Evolutionary conservation across 2,113 vertebrate genomes (phyloP).

Genomic region (Tretioscincus oriximinensis): DNA sequence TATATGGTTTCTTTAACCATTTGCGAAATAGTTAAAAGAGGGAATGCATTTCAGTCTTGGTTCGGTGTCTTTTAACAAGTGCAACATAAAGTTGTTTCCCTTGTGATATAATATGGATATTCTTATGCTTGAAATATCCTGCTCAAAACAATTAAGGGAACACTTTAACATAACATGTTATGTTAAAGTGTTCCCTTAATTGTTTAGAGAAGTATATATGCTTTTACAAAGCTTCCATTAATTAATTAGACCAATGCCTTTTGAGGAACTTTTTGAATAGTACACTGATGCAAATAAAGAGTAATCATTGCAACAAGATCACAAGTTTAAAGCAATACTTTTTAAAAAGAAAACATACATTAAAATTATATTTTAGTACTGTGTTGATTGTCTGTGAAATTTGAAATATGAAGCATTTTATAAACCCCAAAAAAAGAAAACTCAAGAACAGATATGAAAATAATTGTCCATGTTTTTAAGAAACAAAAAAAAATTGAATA

Average conservation of each 20-base stretch:
- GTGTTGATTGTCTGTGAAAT: background rate
- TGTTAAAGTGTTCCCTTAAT: too few species aligned
- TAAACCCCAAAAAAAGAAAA: background rate
- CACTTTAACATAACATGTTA: too few species aligned
- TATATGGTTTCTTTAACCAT: conserved; percentile 36
- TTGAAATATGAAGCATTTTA: background rate
- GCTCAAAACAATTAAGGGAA: too few species aligned
- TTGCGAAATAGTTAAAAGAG: conserved; percentile 46
- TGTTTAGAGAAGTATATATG: too few species aligned
- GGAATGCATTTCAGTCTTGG: conserved; percentile 26
- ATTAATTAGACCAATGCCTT: background rate
- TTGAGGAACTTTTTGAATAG: background rate
- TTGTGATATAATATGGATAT: too few species aligned
- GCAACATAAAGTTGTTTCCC: too few species aligned
- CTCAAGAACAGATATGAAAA: background rate
- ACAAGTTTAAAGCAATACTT: background rate
- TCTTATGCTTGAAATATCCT: too few species aligned
- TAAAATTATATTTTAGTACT: background rate
- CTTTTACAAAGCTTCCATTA: background rate
- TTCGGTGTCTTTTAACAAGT: conserved; percentile 33
- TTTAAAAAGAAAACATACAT: background rate
- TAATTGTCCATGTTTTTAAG: background rate
- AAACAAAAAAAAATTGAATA: background rate
- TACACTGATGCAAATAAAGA: background rate
- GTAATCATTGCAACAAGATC: too few species aligned